Conservation (phyloP, 1,140 invertebrate species). For the Araneus ventricosus region DNA sequence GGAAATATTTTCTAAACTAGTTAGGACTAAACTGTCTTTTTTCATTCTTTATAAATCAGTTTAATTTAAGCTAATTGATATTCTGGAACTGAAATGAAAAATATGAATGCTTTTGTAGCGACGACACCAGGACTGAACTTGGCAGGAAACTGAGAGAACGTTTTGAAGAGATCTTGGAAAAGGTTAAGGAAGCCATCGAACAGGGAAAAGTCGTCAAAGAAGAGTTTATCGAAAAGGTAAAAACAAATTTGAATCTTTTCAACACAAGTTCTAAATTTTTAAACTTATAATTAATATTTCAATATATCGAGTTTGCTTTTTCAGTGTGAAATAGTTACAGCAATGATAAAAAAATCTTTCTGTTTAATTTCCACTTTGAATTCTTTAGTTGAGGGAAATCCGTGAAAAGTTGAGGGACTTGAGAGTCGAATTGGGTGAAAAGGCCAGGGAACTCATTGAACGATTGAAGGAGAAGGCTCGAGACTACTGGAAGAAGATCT, state of each 20-base stretch:
- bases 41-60: too few relatives aligned
- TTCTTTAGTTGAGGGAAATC: conserved; percentile 52
- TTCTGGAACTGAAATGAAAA: too few relatives aligned
- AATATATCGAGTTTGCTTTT: too few relatives aligned
- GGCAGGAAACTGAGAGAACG: conserved; percentile 50
- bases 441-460: not conserved
- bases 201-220: conserved; percentile 45
- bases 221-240: conserved; percentile 46
- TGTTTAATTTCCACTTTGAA: not conserved
- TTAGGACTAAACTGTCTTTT: too few relatives aligned
- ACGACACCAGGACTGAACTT: not conserved
- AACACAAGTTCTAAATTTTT: too few relatives aligned
- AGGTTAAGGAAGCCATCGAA: conserved; percentile 66
- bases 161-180: conserved; percentile 31
- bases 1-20: too few relatives aligned
- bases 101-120: too few relatives aligned
- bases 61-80: too few relatives aligned
- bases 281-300: too few relatives aligned
- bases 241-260: too few relatives aligned
- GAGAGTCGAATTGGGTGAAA: conserved; percentile 16
- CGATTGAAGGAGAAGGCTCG: conserved; percentile 32
- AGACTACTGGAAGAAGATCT: conserved; percentile 52
- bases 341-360: too few relatives aligned
- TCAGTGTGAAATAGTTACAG: too few relatives aligned
- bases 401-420: conserved; percentile 50